phyloP scores from a whole-genome alignment of 2,797 vertebrate species.

The Nothura maculosa region DNA sequence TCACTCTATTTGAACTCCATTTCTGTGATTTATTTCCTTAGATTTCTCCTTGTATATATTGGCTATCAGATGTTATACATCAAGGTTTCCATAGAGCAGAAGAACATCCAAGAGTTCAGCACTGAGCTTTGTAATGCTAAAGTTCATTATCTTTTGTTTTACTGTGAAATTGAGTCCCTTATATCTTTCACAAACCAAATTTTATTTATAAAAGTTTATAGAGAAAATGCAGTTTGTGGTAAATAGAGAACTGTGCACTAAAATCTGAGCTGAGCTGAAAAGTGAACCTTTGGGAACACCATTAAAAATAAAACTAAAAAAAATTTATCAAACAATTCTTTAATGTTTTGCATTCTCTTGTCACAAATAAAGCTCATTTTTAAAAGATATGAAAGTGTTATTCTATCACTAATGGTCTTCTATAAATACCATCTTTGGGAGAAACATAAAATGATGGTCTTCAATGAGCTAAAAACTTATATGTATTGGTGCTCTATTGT shows the following conservation, averaged over 20 bases:
- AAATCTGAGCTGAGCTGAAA: neutral
- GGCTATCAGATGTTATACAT: neutral
- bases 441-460: neutral
- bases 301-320: neutral
- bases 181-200: neutral
- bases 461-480: neutral
- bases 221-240: constrained; percentile 15
- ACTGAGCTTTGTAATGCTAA: neutral
- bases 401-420: neutral
- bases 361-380: neutral
- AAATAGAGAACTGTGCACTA: constrained; percentile 1
- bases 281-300: neutral
- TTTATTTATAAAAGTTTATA: constrained; percentile 39
- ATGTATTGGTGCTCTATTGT: neutral
- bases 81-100: neutral
- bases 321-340: neutral
- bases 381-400: neutral
- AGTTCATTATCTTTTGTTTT: constrained; percentile 6
- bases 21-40: neutral
- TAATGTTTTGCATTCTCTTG: neutral
- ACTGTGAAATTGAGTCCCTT: neutral
- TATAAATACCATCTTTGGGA: neutral
- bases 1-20: neutral
- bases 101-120: neutral
- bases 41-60: neutral